Conservation (phyloP, 2,797 vertebrate species). For the Gallinago stenura region DNA sequence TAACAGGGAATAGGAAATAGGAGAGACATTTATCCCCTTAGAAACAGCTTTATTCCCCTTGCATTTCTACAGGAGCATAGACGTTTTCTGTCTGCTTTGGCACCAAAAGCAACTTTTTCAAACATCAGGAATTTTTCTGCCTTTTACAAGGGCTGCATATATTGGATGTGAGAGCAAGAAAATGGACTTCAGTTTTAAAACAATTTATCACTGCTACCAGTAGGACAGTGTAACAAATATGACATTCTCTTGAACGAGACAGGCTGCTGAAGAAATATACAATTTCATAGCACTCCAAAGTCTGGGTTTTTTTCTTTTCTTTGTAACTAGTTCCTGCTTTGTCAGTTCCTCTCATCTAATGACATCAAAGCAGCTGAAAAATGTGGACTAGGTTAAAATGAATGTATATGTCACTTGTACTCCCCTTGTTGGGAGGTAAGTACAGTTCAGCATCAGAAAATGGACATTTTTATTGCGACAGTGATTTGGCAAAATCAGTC, state of each 20-base stretch:
- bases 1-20: constrained; percentile 69
- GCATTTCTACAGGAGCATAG: constrained; percentile 52
- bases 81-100: constrained; percentile 66
- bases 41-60: constrained; percentile 64
- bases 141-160: constrained; percentile 44
- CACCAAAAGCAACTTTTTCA: constrained; percentile 51
- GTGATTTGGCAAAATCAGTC: constrained; percentile 5
- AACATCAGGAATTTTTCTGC: constrained; percentile 63
- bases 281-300: not conserved
- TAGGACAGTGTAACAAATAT: not conserved
- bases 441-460: not conserved
- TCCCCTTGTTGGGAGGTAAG: not conserved
- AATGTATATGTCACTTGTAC: not conserved
- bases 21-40: constrained; percentile 66
- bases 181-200: constrained; percentile 28
- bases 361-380: constrained; percentile 31
- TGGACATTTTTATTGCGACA: not conserved
- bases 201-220: constrained; percentile 32
- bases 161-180: constrained; percentile 34
- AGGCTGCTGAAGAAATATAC: not conserved
- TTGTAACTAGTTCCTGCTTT: not conserved
- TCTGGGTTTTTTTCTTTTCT: not conserved
- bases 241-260: not conserved
- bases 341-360: not conserved
- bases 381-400: not conserved